phyloP scores from a whole-genome alignment of 2,113 vertebrate species.

The Etia nguti region DNA sequence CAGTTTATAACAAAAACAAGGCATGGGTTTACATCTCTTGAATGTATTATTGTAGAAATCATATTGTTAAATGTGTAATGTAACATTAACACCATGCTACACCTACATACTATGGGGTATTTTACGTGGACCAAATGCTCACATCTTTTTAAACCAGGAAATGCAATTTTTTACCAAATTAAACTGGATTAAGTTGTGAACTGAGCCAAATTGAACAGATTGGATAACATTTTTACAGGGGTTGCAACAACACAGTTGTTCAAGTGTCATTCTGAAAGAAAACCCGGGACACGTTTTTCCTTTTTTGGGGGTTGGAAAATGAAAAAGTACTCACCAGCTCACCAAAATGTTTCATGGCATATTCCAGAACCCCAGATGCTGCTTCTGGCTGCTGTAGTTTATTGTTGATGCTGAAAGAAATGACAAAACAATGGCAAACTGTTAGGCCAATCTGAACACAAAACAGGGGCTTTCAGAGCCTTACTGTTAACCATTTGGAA shows the following conservation, averaged over 20 bases:
- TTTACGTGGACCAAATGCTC: background rate
- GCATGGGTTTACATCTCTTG: background rate
- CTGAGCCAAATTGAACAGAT: background rate
- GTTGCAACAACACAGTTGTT: background rate
- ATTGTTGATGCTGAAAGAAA: slow-evolving; percentile 89
- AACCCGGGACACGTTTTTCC: background rate
- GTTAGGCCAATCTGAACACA: background rate
- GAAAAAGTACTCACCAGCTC: slow-evolving; percentile 85
- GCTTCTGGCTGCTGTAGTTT: slow-evolving; percentile 98
- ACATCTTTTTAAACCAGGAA: background rate
- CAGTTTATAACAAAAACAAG: background rate
- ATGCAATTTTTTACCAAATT: background rate
- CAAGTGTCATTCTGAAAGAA: background rate
- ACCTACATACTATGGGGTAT: background rate
- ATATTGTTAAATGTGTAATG: background rate
- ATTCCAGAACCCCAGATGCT: slow-evolving; percentile 92
- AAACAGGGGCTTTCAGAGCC: background rate
- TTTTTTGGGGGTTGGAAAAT: background rate
- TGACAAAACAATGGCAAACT: slow-evolving; percentile 3
- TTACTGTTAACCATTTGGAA: background rate
- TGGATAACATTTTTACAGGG: background rate
- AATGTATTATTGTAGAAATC: background rate
- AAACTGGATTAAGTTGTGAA: background rate
- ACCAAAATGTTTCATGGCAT: slow-evolving; percentile 98
- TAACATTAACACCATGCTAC: background rate